These are phyloP conservation scores for Cuniculus paca DNA, from an alignment of 2,797 vertebrate species.

Conservation along the genomic window DNA sequence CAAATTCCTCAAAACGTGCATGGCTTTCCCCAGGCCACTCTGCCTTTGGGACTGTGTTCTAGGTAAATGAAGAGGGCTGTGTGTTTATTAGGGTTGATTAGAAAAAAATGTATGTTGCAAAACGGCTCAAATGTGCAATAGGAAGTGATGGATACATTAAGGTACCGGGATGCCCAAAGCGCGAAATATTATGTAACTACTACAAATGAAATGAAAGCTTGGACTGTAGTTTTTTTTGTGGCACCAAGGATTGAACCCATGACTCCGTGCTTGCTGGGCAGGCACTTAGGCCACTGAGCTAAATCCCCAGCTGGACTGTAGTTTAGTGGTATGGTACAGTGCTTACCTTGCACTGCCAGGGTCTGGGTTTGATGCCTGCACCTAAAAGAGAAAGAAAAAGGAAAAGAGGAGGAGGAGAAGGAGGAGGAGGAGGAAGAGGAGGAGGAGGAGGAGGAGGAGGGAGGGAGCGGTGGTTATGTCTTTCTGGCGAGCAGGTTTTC, in stretches of 20 bases:
- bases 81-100: not conserved
- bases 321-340: not conserved
- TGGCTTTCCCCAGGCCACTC: not conserved
- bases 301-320: too few species aligned
- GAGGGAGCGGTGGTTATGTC: fast-evolving
- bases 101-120: not conserved
- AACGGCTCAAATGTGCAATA: not conserved
- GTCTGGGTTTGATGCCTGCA: not conserved
- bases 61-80: not conserved
- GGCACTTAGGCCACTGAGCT: too few species aligned
- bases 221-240: too few species aligned
- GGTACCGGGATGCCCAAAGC: not conserved
- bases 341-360: not conserved
- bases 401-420: not conserved
- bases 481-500: not conserved
- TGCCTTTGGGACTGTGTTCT: not conserved
- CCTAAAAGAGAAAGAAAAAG: not conserved
- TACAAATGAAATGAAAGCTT: not conserved
- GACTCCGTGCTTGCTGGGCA: too few species aligned
- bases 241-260: too few species aligned
- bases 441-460: fast-evolving
- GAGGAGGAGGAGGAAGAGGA: not conserved
- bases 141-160: not conserved
- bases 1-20: constrained; percentile 12
- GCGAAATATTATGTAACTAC: not conserved